phyloP scores from a whole-genome alignment of 2,888 invertebrate genomes.

The Miltochrista miniata region DNA sequence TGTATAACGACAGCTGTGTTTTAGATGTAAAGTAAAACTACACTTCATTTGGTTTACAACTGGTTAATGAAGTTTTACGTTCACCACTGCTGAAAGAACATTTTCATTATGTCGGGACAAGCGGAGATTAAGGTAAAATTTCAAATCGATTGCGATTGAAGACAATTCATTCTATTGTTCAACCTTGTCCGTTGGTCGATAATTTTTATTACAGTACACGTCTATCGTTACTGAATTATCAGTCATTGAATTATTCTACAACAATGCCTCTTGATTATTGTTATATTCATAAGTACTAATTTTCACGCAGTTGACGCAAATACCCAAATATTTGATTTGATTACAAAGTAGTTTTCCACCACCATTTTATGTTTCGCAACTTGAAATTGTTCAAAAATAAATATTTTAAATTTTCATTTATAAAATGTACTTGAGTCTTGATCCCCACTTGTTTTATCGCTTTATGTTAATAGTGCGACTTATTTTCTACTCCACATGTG shows the following conservation, averaged over 20 bases:
- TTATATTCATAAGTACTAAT: background rate
- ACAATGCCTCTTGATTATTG: background rate
- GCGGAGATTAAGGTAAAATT: constrained; percentile 63
- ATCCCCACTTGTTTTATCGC: too few relatives aligned
- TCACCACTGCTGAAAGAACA: constrained; percentile 17
- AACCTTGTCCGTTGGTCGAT: constrained; percentile 61
- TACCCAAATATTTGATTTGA: background rate
- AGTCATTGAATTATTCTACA: too few relatives aligned
- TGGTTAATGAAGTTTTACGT: constrained; percentile 15
- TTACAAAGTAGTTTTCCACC: constrained; percentile 22
- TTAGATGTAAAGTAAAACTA: constrained; percentile 7
- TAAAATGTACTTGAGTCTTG: too few relatives aligned
- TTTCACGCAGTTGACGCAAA: background rate
- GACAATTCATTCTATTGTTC: constrained; percentile 61
- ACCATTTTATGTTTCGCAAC: constrained; percentile 52
- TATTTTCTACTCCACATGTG: too few relatives aligned
- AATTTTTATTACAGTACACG: constrained; percentile 8
- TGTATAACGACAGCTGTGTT: constrained; percentile 38
- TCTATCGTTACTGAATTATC: background rate
- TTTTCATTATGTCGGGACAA: constrained; percentile 61
- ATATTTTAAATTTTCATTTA: too few relatives aligned
- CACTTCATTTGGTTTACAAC: constrained; percentile 6
- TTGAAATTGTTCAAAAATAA: background rate
- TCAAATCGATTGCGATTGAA: constrained; percentile 10
- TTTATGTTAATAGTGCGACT: too few relatives aligned